Evolutionary conservation across 2,888 invertebrate species (phyloP), one percentile per base, ranked within the genome.

Genomic region (Agrochola lychnidis): DNA sequence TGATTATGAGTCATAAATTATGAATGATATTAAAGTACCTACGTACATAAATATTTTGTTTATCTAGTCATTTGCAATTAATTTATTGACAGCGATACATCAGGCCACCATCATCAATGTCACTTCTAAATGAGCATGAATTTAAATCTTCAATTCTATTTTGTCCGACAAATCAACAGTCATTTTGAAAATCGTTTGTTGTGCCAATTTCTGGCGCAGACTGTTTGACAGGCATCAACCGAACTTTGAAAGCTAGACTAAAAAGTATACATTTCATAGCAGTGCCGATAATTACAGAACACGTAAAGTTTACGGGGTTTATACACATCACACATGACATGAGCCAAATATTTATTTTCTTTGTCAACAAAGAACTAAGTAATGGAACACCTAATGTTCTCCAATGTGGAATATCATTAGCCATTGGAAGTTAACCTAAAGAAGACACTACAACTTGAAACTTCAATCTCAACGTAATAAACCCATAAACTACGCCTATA

Each of bases 191-290:
- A 64, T 67, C 40, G 71, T 71, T 30, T 79, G 70, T 45, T 66
- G 62, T 81, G 81, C 73, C 64, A 74, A 77, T 71, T 70, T 69
- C 61, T 81, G 56, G 56, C 67, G 56, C 70, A 74, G 61, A 74
- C 73, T 83, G 73, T 83, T 82, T 79, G 82, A 82, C 84, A 82
- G 70, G 48, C 73, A 64, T 74, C 84, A 79, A 79, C 67, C 68
- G 48, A 82, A 79, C 68, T 83, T 83, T 83, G 53, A 79, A 82
- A 83, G 81, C 73, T 61, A 82, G 69, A 73, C 53, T 56, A 66
- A 82, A 82, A 82, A 70, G 64, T 70, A 61, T 83, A 69, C 66
- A 73, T 81, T 78, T 78, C 78, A 78, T 74, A 68, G 59, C 70
- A 69, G 25, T 68, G 63, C 59, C 42, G 48, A 45, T 84, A 69